A percentile compares a stretch with the other conserved stretches of the same genome.
Conservation (phyloP, 2,888 invertebrate species). For the Antheraea assamensis region DNA sequence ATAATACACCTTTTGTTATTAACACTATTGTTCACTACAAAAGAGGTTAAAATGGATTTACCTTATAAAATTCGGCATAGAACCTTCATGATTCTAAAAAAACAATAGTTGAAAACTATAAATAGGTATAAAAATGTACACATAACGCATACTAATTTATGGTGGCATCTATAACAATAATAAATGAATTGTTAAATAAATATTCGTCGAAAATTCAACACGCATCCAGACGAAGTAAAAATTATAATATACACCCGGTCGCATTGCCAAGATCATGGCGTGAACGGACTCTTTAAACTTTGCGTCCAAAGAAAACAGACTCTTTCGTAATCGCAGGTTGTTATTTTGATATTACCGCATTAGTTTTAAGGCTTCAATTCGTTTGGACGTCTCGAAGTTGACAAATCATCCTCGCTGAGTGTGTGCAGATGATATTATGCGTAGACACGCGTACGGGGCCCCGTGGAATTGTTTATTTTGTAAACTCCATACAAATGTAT, state of each 20-base stretch:
- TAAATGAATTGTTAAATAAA: slow-evolving; percentile 1
- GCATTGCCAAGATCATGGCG: slow-evolving; percentile 52
- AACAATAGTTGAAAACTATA: slow-evolving; percentile 5
- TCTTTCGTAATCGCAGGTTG: slow-evolving; percentile 21
- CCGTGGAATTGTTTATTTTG: slow-evolving; percentile 39
- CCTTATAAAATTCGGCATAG: not conserved
- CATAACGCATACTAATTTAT: not conserved
- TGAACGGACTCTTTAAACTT: slow-evolving; percentile 62
- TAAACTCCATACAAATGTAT: slow-evolving; percentile 26
- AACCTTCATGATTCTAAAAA: slow-evolving; percentile 8
- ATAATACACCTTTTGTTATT: not conserved
- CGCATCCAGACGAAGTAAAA: slow-evolving; percentile 16
- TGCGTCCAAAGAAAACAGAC: slow-evolving; percentile 56
- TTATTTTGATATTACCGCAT: slow-evolving; percentile 26
- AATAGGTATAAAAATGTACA: not conserved
- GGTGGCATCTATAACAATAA: not conserved
- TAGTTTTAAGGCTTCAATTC: slow-evolving; percentile 37
- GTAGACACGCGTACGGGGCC: slow-evolving; percentile 67
- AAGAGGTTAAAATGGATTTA: not conserved
- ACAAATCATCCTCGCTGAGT: slow-evolving; percentile 73
- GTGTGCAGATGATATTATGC: slow-evolving; percentile 77
- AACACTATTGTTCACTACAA: not conserved
- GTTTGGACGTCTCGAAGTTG: slow-evolving; percentile 51
- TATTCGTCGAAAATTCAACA: slow-evolving; percentile 7
- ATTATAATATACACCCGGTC: slow-evolving; percentile 19